Percentiles rank a stretch among this genome's conserved stretches.
Evolutionary conservation across 2,888 invertebrate genomes (phyloP).

Genomic region (Drosophila recens): DNA sequence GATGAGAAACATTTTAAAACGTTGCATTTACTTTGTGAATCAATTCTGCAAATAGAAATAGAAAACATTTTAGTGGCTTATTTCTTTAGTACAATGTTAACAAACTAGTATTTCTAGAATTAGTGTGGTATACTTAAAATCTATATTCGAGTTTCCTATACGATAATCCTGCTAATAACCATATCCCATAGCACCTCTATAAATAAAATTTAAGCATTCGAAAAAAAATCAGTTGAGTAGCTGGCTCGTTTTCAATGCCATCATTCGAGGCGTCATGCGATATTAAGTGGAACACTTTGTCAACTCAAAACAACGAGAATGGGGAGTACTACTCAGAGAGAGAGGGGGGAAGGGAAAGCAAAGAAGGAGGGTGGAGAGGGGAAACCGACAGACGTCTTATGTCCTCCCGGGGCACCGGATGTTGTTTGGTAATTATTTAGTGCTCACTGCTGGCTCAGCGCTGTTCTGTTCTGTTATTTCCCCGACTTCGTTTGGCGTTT

Average conservation of each 20-base stretch:
- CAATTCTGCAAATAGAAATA: not conserved
- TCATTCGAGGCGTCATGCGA: slow-evolving; percentile 76
- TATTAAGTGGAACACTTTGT: slow-evolving; percentile 83
- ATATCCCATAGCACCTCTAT: slow-evolving; percentile 42
- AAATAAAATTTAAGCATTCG: slow-evolving; percentile 49
- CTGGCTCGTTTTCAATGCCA: slow-evolving; percentile 60
- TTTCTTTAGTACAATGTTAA: not conserved
- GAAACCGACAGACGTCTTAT: slow-evolving; percentile 57
- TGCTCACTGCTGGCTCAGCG: slow-evolving; percentile 60
- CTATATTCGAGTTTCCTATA: slow-evolving; percentile 4
- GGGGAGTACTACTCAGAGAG: slow-evolving; percentile 11
- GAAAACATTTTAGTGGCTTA: too few relatives aligned
- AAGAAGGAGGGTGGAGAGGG: not conserved
- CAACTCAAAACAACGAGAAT: slow-evolving; percentile 62
- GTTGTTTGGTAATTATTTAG: slow-evolving; percentile 81
- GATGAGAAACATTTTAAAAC: not conserved
- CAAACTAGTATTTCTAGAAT: not conserved
- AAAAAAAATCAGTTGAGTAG: slow-evolving; percentile 59
- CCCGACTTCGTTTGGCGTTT: slow-evolving; percentile 56
- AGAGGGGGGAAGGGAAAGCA: not conserved
- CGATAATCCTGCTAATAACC: slow-evolving; percentile 38
- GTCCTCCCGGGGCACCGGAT: slow-evolving; percentile 74
- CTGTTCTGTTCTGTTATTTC: not conserved
- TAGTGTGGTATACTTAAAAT: not conserved
- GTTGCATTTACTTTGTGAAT: not conserved